Percentiles rank a stretch among this genome's conserved stretches.
phyloP scores from a whole-genome alignment of 2,113 vertebrate species.

The Plestiodon gilberti region DNA sequence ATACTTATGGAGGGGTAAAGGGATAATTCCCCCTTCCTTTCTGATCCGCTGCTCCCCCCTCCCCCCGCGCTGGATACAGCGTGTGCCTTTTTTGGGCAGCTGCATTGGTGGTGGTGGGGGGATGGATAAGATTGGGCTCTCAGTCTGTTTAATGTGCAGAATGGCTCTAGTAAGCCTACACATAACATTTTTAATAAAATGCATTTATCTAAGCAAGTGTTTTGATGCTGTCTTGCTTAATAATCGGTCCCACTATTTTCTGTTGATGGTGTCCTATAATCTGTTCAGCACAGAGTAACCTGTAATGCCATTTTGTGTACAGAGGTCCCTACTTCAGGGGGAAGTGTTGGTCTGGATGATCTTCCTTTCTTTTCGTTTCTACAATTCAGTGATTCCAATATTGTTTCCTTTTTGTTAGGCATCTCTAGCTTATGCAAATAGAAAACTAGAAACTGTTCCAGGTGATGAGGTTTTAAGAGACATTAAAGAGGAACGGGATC shows the following conservation, averaged over 20 bases:
- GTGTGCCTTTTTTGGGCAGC: no score
- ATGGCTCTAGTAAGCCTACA: no score
- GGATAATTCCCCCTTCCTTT: no score
- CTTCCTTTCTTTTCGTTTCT: background rate
- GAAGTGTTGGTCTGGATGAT: background rate
- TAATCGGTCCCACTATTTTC: background rate
- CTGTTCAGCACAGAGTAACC: background rate
- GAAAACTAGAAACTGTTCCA: conserved; percentile 71
- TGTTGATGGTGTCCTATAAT: background rate
- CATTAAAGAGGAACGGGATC: conserved; percentile 80
- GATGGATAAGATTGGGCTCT: no score
- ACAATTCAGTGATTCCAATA: conserved; percentile 1
- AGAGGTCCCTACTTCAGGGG: no score
- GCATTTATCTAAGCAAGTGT: no score
- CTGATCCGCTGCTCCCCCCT: no score
- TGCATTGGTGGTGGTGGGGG: no score
- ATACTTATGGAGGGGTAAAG: no score
- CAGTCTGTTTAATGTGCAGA: no score
- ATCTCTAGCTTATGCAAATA: conserved; percentile 66
- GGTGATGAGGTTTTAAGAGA: conserved; percentile 87
- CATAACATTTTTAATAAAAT: no score
- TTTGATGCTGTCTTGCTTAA: background rate
- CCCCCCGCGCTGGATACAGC: no score
- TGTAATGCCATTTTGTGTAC: background rate
- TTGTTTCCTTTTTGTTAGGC: conserved; percentile 75